Evolutionary conservation across 2,888 invertebrate genomes (phyloP).

Genomic region (Polia nebulosa): DNA sequence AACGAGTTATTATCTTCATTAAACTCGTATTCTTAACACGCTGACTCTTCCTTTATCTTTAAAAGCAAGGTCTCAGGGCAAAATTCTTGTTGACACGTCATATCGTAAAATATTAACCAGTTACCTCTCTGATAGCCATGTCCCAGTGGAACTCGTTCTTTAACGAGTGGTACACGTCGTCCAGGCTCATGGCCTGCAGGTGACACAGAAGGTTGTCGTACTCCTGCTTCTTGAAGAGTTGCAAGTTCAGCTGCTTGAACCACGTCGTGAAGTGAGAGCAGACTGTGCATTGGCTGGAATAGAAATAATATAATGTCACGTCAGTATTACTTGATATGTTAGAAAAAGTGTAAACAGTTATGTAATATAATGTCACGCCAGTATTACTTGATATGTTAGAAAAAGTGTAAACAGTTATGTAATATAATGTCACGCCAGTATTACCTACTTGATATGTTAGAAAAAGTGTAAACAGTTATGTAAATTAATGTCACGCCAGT

Average conservation of each 20-base stretch:
- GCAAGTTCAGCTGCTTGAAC: slow-evolving; percentile 90
- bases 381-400: too few species aligned
- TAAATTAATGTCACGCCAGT: too few species aligned
- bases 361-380: too few species aligned
- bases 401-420: too few species aligned
- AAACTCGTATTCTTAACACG: too few species aligned
- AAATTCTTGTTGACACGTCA: background rate
- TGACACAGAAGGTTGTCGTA: slow-evolving; percentile 89
- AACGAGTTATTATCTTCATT: too few species aligned
- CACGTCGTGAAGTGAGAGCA: slow-evolving; percentile 89
- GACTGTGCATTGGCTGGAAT: slow-evolving; percentile 82
- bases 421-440: too few species aligned
- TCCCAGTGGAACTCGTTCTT: slow-evolving; percentile 91
- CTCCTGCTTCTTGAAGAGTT: slow-evolving; percentile 89
- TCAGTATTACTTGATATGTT: background rate
- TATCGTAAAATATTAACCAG: background rate
- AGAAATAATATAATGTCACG: background rate
- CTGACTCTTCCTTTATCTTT: background rate
- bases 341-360: too few species aligned
- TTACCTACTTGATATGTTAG: too few species aligned
- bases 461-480: too few species aligned
- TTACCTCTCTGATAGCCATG: slow-evolving; percentile 86
- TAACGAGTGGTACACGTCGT: slow-evolving; percentile 82
- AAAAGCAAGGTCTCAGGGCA: background rate
- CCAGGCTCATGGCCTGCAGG: slow-evolving; percentile 79